These are phyloP conservation scores for Adela reaumurella DNA, from an alignment of 2,888 invertebrate genomes.

Conservation along the genomic window DNA sequence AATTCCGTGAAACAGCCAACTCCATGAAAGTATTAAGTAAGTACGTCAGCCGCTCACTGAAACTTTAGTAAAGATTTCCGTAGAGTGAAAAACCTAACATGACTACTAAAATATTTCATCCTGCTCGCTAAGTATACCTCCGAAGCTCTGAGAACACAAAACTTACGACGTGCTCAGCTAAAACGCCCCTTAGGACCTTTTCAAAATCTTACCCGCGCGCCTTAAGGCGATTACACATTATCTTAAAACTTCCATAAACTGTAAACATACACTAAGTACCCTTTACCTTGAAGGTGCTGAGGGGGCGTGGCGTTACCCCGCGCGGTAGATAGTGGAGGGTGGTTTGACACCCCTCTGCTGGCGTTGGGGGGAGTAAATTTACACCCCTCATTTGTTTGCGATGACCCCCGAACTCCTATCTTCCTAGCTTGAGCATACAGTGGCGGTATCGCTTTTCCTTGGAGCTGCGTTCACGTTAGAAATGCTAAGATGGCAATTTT, in stretches of 20 bases:
- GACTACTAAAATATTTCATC: too few relatives aligned
- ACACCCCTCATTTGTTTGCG: slow-evolving; percentile 67
- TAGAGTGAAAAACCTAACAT: too few relatives aligned
- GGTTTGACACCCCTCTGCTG: background rate
- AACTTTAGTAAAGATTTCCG: too few relatives aligned
- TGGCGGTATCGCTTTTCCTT: background rate
- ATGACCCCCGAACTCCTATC: slow-evolving; percentile 56
- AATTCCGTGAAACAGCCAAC: too few relatives aligned
- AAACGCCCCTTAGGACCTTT: background rate
- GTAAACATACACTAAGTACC: background rate
- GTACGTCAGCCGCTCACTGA: too few relatives aligned
- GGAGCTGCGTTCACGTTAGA: background rate
- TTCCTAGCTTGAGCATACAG: slow-evolving; percentile 17
- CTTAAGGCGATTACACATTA: background rate
- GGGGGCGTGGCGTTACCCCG: slow-evolving; percentile 29
- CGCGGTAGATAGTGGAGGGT: slow-evolving; percentile 17
- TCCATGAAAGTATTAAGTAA: too few relatives aligned
- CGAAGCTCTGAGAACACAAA: too few relatives aligned
- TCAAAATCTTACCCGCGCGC: background rate
- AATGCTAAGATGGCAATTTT: too few relatives aligned
- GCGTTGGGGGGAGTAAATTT: slow-evolving; percentile 47
- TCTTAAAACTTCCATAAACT: background rate
- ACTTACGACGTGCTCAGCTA: too few relatives aligned
- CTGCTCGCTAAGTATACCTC: too few relatives aligned
- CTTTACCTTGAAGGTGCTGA: background rate